Base-by-base conservation (phyloP, 1,140 invertebrate species). In the Pogonognathellus flavescens region DNA sequence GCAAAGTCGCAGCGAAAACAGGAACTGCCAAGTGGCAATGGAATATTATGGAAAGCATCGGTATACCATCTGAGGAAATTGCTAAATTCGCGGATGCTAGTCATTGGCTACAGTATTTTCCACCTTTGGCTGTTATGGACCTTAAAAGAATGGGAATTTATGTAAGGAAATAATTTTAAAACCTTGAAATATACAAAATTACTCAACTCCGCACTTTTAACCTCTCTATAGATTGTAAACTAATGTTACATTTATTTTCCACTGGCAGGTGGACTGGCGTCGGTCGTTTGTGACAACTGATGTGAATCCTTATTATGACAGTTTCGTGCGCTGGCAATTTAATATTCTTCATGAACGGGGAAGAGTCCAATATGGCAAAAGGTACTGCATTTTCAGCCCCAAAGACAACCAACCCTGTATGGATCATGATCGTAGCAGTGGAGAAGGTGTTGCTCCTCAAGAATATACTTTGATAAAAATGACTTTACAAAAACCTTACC, bases 381-480 rank as follows among this genome's bases (percentile, higher is more conserved):
- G 99, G 82, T 97, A 99, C 89, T 98, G 98, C 13, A 97, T 99
- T 87, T 99, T 95, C 91, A 99, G 98, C 0, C 98, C 98, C 1
- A 94, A 95, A 89, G 98, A 99, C 92, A 94, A 95, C 52, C 99
- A 99, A 90, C 98, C 99, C 3, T 99, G 99, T 90, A 99, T 99
- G 99, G 99, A 99, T 91, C 99, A 99, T 91, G 99, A 99, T 91
- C 93, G 99, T 88, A 94, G 85, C 6, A 93, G 94, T 76, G 99
- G 99, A 13, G 99, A 99, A 93, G 98, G 98, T 83, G 98, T 99
- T 66, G 98, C 96, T 0, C 97, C 98, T 10, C 98, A 99, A 91
- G 98, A 99, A 90, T 99, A 99, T 90, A 99, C 98, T 7, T 92
- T 99, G 0, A 95, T 99, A 80, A 99, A 99, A 92, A 95, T 99